Conservation (phyloP, 2,888 invertebrate genomes). For the Cheilosia vulpina region DNA sequence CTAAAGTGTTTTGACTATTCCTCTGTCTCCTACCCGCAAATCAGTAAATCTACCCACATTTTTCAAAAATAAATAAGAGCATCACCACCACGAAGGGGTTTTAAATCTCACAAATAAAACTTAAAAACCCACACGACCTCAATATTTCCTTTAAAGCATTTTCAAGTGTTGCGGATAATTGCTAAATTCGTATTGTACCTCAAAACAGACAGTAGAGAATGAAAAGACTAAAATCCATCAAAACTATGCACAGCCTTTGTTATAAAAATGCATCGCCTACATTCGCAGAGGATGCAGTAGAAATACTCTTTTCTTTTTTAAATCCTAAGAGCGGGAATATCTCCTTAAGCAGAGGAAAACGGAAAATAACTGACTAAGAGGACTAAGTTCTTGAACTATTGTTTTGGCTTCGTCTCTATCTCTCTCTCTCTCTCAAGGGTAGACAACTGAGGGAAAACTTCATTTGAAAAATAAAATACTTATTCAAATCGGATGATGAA, state of each 20-base stretch:
- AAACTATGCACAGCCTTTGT: slow-evolving; percentile 14
- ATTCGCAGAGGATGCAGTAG: too few relatives aligned
- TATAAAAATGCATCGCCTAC: neutral
- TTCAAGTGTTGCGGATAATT: slow-evolving; percentile 49
- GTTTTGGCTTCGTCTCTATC: neutral
- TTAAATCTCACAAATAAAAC: neutral
- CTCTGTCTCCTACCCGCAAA: too few relatives aligned
- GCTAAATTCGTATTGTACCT: slow-evolving; percentile 3
- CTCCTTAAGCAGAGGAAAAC: slow-evolving; percentile 6
- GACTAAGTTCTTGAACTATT: slow-evolving; percentile 1
- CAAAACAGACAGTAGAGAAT: neutral
- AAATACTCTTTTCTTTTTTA: neutral
- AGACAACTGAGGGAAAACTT: neutral
- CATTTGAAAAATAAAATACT: too few relatives aligned
- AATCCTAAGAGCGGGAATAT: neutral
- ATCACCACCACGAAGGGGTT: too few relatives aligned
- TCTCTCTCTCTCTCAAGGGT: neutral
- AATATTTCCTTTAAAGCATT: slow-evolving; percentile 24
- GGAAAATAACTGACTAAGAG: slow-evolving; percentile 6
- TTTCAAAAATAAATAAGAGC: too few relatives aligned
- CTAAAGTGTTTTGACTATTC: too few relatives aligned
- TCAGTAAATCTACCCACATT: too few relatives aligned
- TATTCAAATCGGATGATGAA: too few relatives aligned
- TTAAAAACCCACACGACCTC: slow-evolving; percentile 22
- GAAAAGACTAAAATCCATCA: slow-evolving; percentile 7